phyloP scores from a whole-genome alignment of 1,140 invertebrate species.

The Meloidogyne hapla region DNA sequence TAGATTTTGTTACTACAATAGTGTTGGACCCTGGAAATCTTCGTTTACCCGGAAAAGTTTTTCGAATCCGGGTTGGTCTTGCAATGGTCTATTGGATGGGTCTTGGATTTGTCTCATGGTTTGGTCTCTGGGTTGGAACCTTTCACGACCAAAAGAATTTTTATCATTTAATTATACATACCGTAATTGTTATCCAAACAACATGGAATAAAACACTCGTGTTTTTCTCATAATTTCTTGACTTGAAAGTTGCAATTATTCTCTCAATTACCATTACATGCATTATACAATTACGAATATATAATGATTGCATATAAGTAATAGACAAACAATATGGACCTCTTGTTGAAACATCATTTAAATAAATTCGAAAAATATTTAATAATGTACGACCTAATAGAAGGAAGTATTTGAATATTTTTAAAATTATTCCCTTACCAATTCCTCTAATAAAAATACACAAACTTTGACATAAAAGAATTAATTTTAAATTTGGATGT shows the following conservation, averaged over 20 bases:
- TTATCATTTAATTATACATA: background rate
- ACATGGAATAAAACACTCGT: background rate
- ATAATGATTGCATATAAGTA: background rate
- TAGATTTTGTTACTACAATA: no score
- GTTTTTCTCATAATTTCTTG: conserved; percentile 11
- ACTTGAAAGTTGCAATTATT: conserved; percentile 1
- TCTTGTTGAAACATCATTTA: background rate
- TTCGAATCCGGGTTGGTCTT: no score
- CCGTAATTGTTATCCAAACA: background rate
- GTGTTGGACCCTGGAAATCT: no score
- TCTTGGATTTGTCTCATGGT: no score
- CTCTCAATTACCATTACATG: conserved; percentile 20
- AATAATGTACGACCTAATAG: background rate
- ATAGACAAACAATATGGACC: background rate
- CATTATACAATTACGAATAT: conserved; percentile 19
- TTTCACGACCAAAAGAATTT: no score
- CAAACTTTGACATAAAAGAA: conserved; percentile 16
- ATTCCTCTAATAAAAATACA: conserved; percentile 25
- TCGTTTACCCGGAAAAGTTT: no score
- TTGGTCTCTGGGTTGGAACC: no score
- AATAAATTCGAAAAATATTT: background rate
- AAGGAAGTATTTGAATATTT: background rate
- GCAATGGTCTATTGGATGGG: no score
- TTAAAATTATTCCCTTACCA: background rate
- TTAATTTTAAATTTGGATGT: conserved; percentile 24